Conservation (phyloP, 1,140 invertebrate genomes). For the Zaprionus ghesquierei region DNA sequence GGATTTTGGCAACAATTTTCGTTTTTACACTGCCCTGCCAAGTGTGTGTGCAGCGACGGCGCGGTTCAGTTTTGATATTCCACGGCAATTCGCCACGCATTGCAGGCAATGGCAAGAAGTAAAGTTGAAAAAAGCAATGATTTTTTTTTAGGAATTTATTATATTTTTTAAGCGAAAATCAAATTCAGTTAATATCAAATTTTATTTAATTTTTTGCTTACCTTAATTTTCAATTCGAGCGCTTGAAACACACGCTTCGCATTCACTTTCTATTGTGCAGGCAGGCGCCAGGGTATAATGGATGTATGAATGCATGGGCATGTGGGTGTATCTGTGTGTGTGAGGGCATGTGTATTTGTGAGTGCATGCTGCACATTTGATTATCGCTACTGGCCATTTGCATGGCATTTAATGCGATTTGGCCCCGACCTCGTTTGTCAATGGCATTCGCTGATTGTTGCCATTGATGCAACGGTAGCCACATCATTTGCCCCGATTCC, state of each 20-base stretch:
- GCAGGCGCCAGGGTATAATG: neutral
- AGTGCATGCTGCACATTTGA: slow-evolving; percentile 55
- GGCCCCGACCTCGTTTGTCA: slow-evolving; percentile 40
- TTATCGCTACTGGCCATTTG: slow-evolving; percentile 48
- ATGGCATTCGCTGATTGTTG: slow-evolving; percentile 61
- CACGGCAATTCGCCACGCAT: neutral
- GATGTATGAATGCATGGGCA: too few relatives aligned
- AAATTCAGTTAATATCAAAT: slow-evolving; percentile 3
- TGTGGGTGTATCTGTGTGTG: neutral
- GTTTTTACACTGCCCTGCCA: slow-evolving; percentile 32
- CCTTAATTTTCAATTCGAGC: neutral
- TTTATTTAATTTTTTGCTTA: slow-evolving; percentile 4
- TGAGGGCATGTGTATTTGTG: neutral
- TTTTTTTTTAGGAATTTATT: too few relatives aligned
- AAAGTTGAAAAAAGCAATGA: neutral
- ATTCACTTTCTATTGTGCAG: neutral
- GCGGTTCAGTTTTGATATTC: neutral
- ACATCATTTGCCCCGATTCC: slow-evolving; percentile 65
- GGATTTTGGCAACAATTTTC: slow-evolving; percentile 58
- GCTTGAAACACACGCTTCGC: slow-evolving; percentile 5
- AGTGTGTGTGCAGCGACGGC: neutral
- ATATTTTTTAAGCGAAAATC: too few relatives aligned
- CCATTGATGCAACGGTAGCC: slow-evolving; percentile 49
- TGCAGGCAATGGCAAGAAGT: neutral
- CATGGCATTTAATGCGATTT: slow-evolving; percentile 63